A percentile compares a stretch with the other conserved stretches of the same genome.
phyloP scores from a whole-genome alignment of 2,113 vertebrate genomes.

The Phocoena phocoena region DNA sequence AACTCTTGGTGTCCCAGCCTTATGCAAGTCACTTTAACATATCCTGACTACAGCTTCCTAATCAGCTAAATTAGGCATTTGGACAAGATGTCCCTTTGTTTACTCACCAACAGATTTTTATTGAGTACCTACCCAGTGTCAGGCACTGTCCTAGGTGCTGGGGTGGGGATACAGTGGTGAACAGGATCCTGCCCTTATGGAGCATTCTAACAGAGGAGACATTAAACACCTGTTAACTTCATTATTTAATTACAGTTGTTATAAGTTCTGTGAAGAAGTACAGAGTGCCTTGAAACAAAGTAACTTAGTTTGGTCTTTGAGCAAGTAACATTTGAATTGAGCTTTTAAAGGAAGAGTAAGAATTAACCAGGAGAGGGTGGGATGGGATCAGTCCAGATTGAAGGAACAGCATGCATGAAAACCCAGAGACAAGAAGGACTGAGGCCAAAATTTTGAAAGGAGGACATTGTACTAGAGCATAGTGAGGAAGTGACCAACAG shows the following conservation, averaged over 20 bases:
- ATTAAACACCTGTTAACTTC: neutral
- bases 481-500: neutral
- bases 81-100: neutral
- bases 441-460: neutral
- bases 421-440: neutral
- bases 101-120: neutral
- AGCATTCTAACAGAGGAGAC: neutral
- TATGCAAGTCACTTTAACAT: neutral
- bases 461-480: neutral
- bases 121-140: neutral
- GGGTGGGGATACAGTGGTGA: neutral
- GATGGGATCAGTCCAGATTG: neutral
- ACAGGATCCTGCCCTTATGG: neutral
- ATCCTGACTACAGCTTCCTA: neutral
- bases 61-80: neutral
- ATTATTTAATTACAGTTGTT: neutral
- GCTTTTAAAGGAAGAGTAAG: neutral
- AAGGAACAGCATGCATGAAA: neutral
- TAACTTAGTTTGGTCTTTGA: conserved; percentile 28
- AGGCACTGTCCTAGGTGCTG: neutral
- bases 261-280: neutral
- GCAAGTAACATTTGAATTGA: neutral
- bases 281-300: neutral
- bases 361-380: neutral
- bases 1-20: neutral